phyloP scores from a whole-genome alignment of 2,113 vertebrate genomes.

The Microcebus tavaratra region DNA sequence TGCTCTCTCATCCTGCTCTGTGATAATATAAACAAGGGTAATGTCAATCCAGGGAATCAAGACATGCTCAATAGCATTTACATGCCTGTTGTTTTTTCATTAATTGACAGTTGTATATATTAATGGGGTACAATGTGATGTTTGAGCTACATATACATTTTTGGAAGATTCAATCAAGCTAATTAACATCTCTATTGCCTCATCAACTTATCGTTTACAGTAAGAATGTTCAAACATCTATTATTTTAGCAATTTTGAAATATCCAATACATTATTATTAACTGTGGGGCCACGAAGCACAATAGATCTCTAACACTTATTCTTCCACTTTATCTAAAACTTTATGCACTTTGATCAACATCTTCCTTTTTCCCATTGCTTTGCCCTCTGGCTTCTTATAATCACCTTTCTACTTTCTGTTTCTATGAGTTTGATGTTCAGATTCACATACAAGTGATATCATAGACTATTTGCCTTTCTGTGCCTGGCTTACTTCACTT shows the following conservation, averaged over 20 bases:
- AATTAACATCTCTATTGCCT: background rate
- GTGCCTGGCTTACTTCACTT: background rate
- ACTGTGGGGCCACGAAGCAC: background rate
- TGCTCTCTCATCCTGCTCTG: conserved; percentile 94
- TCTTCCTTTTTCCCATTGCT: background rate
- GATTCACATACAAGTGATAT: background rate
- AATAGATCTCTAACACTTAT: background rate
- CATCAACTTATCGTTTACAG: background rate
- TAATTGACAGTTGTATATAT: background rate
- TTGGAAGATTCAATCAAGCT: background rate
- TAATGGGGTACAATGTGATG: background rate
- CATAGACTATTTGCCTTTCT: background rate
- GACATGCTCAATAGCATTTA: conserved; percentile 95
- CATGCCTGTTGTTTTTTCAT: conserved; percentile 90
- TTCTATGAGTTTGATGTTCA: background rate
- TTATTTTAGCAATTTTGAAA: background rate
- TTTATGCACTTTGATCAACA: background rate
- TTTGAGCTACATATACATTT: background rate
- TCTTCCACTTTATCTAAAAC: background rate
- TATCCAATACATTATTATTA: background rate
- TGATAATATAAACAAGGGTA: conserved; percentile 94
- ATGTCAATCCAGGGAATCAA: conserved; percentile 94
- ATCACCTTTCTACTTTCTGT: background rate
- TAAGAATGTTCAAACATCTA: background rate
- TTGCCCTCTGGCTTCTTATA: background rate